phyloP scores from a whole-genome alignment of 2,797 vertebrate species.

The Oreochromis mossambicus region DNA sequence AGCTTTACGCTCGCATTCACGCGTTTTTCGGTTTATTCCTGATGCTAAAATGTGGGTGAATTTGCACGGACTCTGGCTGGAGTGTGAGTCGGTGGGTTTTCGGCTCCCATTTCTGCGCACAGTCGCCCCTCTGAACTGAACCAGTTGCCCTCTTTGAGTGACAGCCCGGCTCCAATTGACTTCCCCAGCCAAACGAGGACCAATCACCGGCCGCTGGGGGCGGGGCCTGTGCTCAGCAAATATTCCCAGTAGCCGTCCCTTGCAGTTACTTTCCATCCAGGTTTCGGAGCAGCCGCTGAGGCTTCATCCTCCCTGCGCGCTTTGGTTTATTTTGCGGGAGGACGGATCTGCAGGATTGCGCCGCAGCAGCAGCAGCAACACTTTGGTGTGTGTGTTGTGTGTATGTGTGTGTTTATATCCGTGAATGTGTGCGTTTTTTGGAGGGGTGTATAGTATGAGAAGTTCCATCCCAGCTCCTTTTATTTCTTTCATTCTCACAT shows the following conservation, averaged over 20 bases:
- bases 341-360: conserved; percentile 56
- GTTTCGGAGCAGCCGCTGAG: conserved; percentile 42
- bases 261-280: conserved; percentile 72
- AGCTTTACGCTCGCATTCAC: background rate
- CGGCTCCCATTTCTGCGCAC: background rate
- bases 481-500: conserved; percentile 63
- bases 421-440: background rate
- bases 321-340: conserved; percentile 8
- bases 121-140: conserved; percentile 3
- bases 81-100: background rate
- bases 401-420: background rate
- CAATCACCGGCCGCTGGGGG: conserved; percentile 70
- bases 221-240: conserved; percentile 62
- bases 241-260: conserved; percentile 62
- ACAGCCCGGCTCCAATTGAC: conserved; percentile 51
- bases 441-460: conserved; percentile 59
- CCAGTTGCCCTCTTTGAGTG: conserved; percentile 65
- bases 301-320: conserved; percentile 29
- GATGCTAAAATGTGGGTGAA: background rate
- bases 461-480: conserved; percentile 72
- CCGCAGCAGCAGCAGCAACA: conserved; percentile 45
- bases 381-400: background rate
- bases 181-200: conserved; percentile 26
- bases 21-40: background rate
- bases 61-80: background rate